Percentiles rank a stretch among this genome's conserved stretches.
phyloP scores from a whole-genome alignment of 1,140 invertebrate genomes.

The Drosophila nebulosa region DNA sequence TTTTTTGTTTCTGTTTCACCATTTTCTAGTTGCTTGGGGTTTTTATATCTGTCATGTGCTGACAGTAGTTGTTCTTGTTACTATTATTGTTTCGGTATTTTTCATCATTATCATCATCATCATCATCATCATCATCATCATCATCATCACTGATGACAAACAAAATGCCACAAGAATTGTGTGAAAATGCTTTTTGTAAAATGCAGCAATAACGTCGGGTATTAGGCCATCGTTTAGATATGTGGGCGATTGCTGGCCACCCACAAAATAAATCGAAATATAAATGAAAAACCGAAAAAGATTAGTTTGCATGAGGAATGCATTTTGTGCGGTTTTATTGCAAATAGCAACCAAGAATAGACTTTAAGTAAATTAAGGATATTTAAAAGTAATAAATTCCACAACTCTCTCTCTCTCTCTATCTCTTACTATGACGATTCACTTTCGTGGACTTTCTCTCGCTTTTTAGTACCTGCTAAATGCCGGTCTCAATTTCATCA shows the following conservation, averaged over 20 bases:
- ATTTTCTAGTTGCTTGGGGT: not conserved
- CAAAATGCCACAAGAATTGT: conserved; percentile 47
- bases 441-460: not conserved
- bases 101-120: conserved; percentile 27
- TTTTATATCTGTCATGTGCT: conserved; percentile 4
- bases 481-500: conserved; percentile 61
- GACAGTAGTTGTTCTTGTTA: conserved; percentile 14
- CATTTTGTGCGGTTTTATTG: not conserved
- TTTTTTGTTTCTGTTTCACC: not conserved
- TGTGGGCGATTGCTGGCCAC: not conserved
- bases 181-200: conserved; percentile 27
- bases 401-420: too few relatives aligned
- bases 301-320: not conserved
- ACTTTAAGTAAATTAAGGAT: not conserved
- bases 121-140: not conserved
- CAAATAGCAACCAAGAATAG: too few relatives aligned
- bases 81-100: not conserved
- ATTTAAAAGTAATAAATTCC: not conserved
- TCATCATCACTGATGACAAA: conserved; percentile 25
- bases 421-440: not conserved
- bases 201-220: conserved; percentile 28
- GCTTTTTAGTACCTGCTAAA: conserved; percentile 26
- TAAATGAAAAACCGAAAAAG: not conserved
- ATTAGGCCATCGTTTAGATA: conserved; percentile 15
- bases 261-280: not conserved